These are phyloP conservation scores for Campoletis raptor DNA, from an alignment of 2,888 invertebrate genomes.

Conservation along the genomic window DNA sequence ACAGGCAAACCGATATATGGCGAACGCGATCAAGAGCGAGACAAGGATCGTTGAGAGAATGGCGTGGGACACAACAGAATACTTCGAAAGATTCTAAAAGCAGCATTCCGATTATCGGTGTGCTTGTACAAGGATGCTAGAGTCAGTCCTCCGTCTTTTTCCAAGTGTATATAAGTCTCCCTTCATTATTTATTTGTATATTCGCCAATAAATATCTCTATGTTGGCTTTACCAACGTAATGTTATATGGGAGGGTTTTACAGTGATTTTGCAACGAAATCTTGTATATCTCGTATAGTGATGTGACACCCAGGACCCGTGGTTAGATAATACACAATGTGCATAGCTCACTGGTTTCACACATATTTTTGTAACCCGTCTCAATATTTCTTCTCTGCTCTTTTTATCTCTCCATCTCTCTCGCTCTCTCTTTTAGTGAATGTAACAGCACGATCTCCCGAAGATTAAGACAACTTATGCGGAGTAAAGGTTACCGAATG, in stretches of 20 bases:
- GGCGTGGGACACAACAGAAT: conserved; percentile 48
- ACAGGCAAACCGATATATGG: conserved; percentile 57
- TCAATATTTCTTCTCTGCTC: conserved; percentile 11
- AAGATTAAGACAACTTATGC: conserved; percentile 42
- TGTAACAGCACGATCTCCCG: conserved; percentile 65
- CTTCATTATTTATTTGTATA: conserved; percentile 11
- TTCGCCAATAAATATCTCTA: not conserved
- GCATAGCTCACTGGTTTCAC: conserved; percentile 77
- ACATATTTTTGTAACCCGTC: conserved; percentile 75
- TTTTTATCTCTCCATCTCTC: conserved; percentile 5
- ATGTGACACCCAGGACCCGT: conserved; percentile 31
- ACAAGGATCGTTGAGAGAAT: conserved; percentile 53
- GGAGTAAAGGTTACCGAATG: conserved; percentile 68
- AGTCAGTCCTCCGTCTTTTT: conserved; percentile 22
- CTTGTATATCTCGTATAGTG: conserved; percentile 26
- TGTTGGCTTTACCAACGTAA: not conserved
- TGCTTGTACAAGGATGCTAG: conserved; percentile 22
- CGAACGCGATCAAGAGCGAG: conserved; percentile 50
- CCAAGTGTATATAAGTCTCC: not conserved
- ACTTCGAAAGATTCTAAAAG: conserved; percentile 48
- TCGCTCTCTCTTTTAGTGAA: conserved; percentile 70
- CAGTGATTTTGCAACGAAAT: conserved; percentile 41
- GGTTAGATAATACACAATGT: conserved; percentile 75
- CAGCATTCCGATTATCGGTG: conserved; percentile 56
- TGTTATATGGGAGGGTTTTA: not conserved